A percentile compares a stretch with the other conserved stretches of the same genome.
These are phyloP conservation scores for Peromyscus californicus DNA, from an alignment of 2,113 vertebrate species.

Conservation along the genomic window DNA sequence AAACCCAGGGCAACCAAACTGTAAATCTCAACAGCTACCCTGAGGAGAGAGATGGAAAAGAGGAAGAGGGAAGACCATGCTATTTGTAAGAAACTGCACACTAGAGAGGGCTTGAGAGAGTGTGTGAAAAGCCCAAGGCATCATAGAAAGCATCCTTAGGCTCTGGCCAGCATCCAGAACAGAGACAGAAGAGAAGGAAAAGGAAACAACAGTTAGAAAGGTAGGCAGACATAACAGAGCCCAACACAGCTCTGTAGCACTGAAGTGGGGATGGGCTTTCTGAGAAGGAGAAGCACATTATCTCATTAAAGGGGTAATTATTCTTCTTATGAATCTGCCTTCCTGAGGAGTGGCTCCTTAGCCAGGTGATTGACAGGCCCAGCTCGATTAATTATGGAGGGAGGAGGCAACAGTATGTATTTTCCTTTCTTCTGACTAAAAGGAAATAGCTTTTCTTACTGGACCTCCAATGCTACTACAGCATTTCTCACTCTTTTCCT, in stretches of 20 bases:
- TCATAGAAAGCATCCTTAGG: background rate
- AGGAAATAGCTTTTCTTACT: background rate
- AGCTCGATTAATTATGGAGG: background rate
- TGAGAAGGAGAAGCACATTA: background rate
- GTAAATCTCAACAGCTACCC: background rate
- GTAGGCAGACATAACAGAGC: background rate
- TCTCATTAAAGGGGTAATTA: background rate
- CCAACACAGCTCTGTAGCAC: background rate
- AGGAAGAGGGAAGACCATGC: background rate
- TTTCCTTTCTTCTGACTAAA: background rate
- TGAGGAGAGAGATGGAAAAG: background rate
- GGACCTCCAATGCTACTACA: background rate
- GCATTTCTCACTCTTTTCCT: background rate
- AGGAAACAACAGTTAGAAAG: background rate
- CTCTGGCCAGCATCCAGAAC: background rate
- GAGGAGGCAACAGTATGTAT: background rate
- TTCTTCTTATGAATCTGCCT: background rate
- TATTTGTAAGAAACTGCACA: rapidly evolving
- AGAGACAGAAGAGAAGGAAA: background rate
- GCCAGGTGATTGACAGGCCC: background rate
- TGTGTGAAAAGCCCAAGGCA: background rate
- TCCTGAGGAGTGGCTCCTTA: background rate
- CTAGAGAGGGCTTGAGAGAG: background rate
- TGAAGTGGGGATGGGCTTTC: background rate
- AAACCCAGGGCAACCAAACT: background rate